Evolutionary conservation across 2,888 invertebrate species (phyloP).

Genomic region (Nineta flava): DNA sequence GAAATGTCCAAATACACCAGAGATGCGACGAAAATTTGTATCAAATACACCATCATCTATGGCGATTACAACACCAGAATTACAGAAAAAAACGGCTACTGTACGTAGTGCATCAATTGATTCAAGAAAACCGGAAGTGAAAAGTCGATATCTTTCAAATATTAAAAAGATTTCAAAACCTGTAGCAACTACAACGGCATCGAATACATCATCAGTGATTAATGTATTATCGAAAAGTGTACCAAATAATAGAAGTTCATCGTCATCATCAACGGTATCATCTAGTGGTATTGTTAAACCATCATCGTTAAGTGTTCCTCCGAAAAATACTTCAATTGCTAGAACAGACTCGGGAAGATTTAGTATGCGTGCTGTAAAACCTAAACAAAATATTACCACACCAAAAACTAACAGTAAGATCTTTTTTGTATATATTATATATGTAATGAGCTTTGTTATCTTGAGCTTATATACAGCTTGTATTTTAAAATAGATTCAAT

Average conservation of each 20-base stretch:
- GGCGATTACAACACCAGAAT: neutral
- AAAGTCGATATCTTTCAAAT: slow-evolving; percentile 24
- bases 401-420: slow-evolving; percentile 30
- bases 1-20: slow-evolving; percentile 44
- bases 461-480: no score
- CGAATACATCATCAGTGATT: slow-evolving; percentile 10
- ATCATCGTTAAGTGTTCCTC: slow-evolving; percentile 30
- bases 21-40: slow-evolving; percentile 39
- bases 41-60: slow-evolving; percentile 10
- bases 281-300: slow-evolving; percentile 16
- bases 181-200: slow-evolving; percentile 9
- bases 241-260: slow-evolving; percentile 1
- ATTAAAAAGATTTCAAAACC: slow-evolving; percentile 16
- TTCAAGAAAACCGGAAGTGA: slow-evolving; percentile 24
- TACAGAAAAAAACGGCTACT: slow-evolving; percentile 4
- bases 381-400: slow-evolving; percentile 25
- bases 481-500: no score
- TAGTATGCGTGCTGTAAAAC: slow-evolving; percentile 39
- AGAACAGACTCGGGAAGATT: slow-evolving; percentile 46
- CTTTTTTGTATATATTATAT: neutral
- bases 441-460: no score
- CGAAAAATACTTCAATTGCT: slow-evolving; percentile 28
- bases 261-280: neutral
- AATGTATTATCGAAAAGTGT: slow-evolving; percentile 13
- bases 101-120: slow-evolving; percentile 24